Evolutionary conservation across 1,140 invertebrate species (phyloP), one percentile per base, ranked within the genome.

Genomic region (Frieseomelitta varia): DNA sequence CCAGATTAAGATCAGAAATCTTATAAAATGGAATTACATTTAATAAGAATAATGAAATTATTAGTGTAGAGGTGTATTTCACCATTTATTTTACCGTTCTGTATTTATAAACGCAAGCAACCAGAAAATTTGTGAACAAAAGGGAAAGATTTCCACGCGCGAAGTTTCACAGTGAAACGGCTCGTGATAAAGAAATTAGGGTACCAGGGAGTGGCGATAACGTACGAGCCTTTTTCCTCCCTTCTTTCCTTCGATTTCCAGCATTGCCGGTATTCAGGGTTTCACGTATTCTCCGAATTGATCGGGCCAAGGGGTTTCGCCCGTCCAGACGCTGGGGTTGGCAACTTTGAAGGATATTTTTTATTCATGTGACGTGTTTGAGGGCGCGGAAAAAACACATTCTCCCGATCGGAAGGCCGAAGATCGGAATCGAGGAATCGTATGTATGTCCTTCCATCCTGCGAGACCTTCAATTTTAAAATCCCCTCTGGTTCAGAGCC

Each of bases 281-380:
- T 90, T 47, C 76, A 75, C 78, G 67, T 85, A 78, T 77, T 75
- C 85, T 67, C 30, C 67, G 81, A 11, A 81, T 82, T 76, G 85
- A 34, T 58, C 78, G 30, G 39, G 21, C 79, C 78, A 89, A 87
- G 83, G 76, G 73, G 63, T 73, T 84, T 69, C 47, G 68, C 4
- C 69, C 67, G 65, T 76, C 69, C 85, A 92, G 91, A 93, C 90
- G 91, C 90, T 91, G 87, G 87, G 88, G 88, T 88, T 90, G 92
- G 92, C 90, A 93, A 94, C 90, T 94, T 94, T 94, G 92, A 94
- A 94, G 93, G 92, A 93, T 93, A 94, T 94, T 94, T 94, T 94
- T 94, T 94, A 94, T 94, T 94, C 93, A 94, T 94, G 92, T 89
- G 93, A 94, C 93, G 93, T 93, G 91, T 93, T 93, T 91, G 92